A percentile compares a stretch with the other conserved stretches of the same genome.
These are phyloP conservation scores for Alloscopus bannaensis DNA, from an alignment of 2,888 invertebrate genomes.

Conservation along the genomic window DNA sequence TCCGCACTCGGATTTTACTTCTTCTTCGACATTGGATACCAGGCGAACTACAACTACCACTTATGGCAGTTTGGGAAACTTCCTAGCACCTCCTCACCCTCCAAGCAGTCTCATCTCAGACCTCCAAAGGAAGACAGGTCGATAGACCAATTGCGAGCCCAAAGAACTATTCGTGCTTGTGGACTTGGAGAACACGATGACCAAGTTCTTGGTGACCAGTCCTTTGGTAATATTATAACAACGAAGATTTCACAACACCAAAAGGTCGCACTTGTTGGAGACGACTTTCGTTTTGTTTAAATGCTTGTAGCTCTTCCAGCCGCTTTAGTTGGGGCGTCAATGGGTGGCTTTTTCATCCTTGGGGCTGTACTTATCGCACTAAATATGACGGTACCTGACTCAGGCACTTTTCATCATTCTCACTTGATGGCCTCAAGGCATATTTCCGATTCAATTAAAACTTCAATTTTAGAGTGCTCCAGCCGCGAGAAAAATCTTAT, in stretches of 20 bases:
- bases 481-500: constrained; percentile 17
- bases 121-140: constrained; percentile 19
- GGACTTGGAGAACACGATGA: background rate
- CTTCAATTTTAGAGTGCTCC: background rate
- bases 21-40: constrained; percentile 31
- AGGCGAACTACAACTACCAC: constrained; percentile 9
- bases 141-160: constrained; percentile 13
- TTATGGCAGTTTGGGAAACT: background rate
- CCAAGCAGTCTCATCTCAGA: background rate
- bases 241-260: background rate
- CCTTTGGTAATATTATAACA: constrained; percentile 24
- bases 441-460: constrained; percentile 3
- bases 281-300: too few relatives aligned
- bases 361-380: constrained; percentile 31
- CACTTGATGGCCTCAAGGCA: background rate
- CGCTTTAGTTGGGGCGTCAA: constrained; percentile 28
- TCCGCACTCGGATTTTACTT: constrained; percentile 35
- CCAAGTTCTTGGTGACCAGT: background rate
- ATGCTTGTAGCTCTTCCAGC: constrained; percentile 31
- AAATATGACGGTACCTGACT: constrained; percentile 10
- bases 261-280: background rate
- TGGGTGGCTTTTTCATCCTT: constrained; percentile 29
- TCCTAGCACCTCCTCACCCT: background rate
- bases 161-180: constrained; percentile 42
- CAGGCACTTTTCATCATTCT: too few relatives aligned